Percentiles rank a stretch among this genome's conserved stretches.
These are phyloP conservation scores for Columba guinea DNA, from an alignment of 2,797 vertebrate species.

Conservation along the genomic window DNA sequence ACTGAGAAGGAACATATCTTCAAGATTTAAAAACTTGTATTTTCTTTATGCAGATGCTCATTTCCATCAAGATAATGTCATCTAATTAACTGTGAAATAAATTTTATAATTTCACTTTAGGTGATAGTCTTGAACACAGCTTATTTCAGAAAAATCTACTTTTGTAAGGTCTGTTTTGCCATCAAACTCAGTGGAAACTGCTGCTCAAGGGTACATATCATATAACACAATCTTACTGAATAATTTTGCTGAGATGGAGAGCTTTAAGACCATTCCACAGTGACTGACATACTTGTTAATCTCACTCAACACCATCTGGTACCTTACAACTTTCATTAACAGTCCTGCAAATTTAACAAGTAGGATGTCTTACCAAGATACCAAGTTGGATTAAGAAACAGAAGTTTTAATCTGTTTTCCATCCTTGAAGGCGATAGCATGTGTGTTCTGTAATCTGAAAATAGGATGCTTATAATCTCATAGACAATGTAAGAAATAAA, in stretches of 20 bases:
- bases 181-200: conserved; percentile 52
- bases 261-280: conserved; percentile 56
- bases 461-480: background rate
- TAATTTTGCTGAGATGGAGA: conserved; percentile 63
- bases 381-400: conserved; percentile 38
- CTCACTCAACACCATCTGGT: conserved; percentile 68
- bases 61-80: background rate
- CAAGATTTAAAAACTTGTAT: background rate
- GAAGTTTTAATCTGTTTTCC: conserved; percentile 38
- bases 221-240: conserved; percentile 55
- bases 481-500: background rate
- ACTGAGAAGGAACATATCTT: background rate
- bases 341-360: conserved; percentile 65
- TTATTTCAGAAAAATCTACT: background rate
- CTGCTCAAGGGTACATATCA: conserved; percentile 52
- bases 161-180: conserved; percentile 30
- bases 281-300: conserved; percentile 57
- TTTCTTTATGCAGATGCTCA: background rate
- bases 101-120: conserved; percentile 36
- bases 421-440: conserved; percentile 2
- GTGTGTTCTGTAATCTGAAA: conserved; percentile 42
- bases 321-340: conserved; percentile 66
- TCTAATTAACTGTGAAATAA: conserved; percentile 33
- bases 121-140: conserved; percentile 39
- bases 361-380: conserved; percentile 35